Conservation (phyloP, 2,113 vertebrate species). For the Dasyurus viverrinus region DNA sequence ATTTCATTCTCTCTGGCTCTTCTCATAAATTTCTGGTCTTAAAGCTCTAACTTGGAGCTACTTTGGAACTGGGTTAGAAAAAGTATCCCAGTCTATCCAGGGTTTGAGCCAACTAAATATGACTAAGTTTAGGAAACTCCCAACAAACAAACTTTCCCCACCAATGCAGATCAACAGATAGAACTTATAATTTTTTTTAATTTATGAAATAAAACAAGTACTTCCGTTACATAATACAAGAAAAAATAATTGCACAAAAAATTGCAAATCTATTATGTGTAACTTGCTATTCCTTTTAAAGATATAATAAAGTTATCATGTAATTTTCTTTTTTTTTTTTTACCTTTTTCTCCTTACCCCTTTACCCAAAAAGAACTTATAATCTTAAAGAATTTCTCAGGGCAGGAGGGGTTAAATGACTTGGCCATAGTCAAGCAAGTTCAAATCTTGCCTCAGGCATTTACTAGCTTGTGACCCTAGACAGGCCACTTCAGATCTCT, state of each 20-base stretch:
- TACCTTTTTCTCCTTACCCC: too few relatives aligned
- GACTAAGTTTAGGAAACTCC: not conserved
- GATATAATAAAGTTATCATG: too few relatives aligned
- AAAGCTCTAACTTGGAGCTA: not conserved
- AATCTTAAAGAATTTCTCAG: not conserved
- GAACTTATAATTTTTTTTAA: not conserved
- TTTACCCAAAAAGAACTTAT: too few relatives aligned
- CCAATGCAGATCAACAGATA: not conserved
- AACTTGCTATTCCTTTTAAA: too few relatives aligned
- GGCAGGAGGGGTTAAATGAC: not conserved
- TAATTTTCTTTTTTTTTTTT: too few relatives aligned
- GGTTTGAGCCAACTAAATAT: not conserved
- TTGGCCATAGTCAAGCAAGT: not conserved
- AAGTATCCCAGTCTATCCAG: not conserved
- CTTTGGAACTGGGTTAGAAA: not conserved
- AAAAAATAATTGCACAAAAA: too few relatives aligned
- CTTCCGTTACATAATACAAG: too few relatives aligned
- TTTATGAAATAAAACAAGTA: too few relatives aligned
- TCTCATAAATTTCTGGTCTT: not conserved
- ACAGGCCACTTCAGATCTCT: not conserved
- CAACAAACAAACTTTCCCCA: not conserved
- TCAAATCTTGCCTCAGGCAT: not conserved
- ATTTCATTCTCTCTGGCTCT: not conserved
- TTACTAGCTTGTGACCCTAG: not conserved
- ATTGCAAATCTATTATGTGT: too few relatives aligned